A percentile compares a stretch with the other conserved stretches of the same genome.
phyloP scores from a whole-genome alignment of 2,113 vertebrate genomes.

The Cnemophilus loriae region DNA sequence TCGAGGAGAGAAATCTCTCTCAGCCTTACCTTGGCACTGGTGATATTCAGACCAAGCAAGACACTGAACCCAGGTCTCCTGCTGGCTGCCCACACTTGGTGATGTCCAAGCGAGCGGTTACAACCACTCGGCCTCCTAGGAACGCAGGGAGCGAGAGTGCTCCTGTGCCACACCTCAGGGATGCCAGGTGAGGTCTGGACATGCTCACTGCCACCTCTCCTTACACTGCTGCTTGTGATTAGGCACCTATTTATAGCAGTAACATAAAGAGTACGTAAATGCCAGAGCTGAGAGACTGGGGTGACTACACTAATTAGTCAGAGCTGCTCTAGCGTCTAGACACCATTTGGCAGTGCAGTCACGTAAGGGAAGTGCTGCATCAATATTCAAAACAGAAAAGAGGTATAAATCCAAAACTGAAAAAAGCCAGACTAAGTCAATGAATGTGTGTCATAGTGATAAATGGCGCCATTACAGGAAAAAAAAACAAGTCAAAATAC shows the following conservation, averaged over 20 bases:
- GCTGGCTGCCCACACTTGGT: neutral
- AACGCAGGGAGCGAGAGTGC: rapidly evolving
- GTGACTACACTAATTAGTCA: slow-evolving; percentile 47
- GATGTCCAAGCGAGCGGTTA: neutral
- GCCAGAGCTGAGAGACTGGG: neutral
- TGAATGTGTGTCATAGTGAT: slow-evolving; percentile 30
- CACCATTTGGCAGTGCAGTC: slow-evolving; percentile 51
- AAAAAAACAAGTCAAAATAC: neutral
- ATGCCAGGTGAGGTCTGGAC: neutral
- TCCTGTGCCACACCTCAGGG: neutral
- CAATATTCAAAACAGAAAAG: slow-evolving; percentile 48
- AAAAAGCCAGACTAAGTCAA: slow-evolving; percentile 41
- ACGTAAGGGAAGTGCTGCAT: slow-evolving; percentile 34
- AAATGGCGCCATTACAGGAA: slow-evolving; percentile 19
- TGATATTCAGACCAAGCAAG: neutral
- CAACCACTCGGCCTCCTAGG: neutral
- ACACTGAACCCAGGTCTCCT: neutral
- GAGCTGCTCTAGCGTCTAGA: slow-evolving; percentile 38
- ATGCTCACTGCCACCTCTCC: neutral
- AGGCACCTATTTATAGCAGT: neutral
- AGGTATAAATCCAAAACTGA: slow-evolving; percentile 11
- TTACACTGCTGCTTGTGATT: neutral
- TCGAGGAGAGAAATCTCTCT: neutral
- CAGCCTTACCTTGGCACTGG: neutral
- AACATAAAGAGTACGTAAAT: neutral